Base-by-base conservation (phyloP, 2,797 vertebrate species). In the Acrossocheilus fasciatus region DNA sequence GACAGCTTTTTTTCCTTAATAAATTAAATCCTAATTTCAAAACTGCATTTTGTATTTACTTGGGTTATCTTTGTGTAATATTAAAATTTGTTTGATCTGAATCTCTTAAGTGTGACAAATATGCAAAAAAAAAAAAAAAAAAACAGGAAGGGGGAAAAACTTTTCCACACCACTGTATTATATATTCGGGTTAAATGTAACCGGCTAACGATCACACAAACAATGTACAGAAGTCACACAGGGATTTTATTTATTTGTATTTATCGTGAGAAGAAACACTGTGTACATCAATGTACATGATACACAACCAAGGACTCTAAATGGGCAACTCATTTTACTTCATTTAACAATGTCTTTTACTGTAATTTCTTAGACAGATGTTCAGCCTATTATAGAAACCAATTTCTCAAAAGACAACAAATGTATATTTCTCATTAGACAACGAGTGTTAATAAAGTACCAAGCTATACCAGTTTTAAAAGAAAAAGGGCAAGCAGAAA, bases 381-480 rank as follows among this genome's bases (percentile, higher is more conserved):
- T 50, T 66, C 57, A 66, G 54, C n/a, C 41, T 50, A 52, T 34
- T 66, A 39, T 26, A 62, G 57, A 83, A 83, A 75, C 70, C 15
- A 20, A 9, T 43, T 74, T 54, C 39, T 41, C 12, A 26, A 30
- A 68, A 50, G 43, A 81, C 26, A 68, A 68, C 18, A 23, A 14
- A 66, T 34, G 15, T 66, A 45, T 30, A 15, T 81, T 81, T 68
- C 78, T 50, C 62, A 81, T 79, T 59, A 43, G 62, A 81, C 36
- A 81, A 36, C 36, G 6, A 41, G 34, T 72, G 68, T 72, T 54
- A 57, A 68, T 50, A 17, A 59, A 79, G 41, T 79, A 36, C 23
- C 50, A 57, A 54, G 26, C 47, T n/a, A 41, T 18, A 70, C 2
- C 47, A 18, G 47, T 54, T 82, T 73, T 50, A 26, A 84, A 36